Base-by-base conservation (phyloP, 35 echinoderm and acorn worm species). In the Amphiura filiformis region DNA sequence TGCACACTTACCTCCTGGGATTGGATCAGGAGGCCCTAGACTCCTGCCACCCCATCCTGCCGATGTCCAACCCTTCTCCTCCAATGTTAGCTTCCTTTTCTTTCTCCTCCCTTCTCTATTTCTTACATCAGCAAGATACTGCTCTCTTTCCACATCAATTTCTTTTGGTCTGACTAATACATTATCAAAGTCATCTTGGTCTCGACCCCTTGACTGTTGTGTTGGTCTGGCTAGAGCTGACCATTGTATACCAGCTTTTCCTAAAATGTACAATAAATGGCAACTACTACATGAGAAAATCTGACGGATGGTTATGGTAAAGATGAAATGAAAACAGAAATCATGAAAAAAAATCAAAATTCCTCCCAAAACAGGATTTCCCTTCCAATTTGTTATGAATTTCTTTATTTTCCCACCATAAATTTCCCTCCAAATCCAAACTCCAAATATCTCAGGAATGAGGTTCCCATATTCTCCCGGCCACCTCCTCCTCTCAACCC, bases 51-150 rank as follows among this genome's bases (percentile, higher is more conserved):
- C 96, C 89, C 90, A 99, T 36, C 96, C 94, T 77, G 83, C 90
- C 52, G 96, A 94, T 18, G 96, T 99, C 96, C 96, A 99, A 15
- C 96, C 96, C 78, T 87, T 92, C 44, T 99, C 89, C 78, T 99
- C 96, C 0, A 83, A 78, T 23, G 96, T 80, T 88, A 94, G 87
- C 39, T 44, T 76, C 28, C 93, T 88, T 61, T 86, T 89, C 80
- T 80, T 86, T 80, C 88, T 92, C 81, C 94, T 99, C 75, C 94
- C 96, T 90, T 92, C 91, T n/a, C 88, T 85, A 22, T 87, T 80
- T 78, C 93, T 79, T 1, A 99, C 92, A 65, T 79, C 70, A 37
- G 61, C 61, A 9, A 94, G 81, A 35, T 42, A 57, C 37, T 92
- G 89, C 79, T 94, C 96, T 44, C 78, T 64, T 57, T 92, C 90